Evolutionary conservation across 2,888 invertebrate genomes (phyloP), one percentile per base, ranked within the genome.

Genomic region (Nemapogon koenigi): DNA sequence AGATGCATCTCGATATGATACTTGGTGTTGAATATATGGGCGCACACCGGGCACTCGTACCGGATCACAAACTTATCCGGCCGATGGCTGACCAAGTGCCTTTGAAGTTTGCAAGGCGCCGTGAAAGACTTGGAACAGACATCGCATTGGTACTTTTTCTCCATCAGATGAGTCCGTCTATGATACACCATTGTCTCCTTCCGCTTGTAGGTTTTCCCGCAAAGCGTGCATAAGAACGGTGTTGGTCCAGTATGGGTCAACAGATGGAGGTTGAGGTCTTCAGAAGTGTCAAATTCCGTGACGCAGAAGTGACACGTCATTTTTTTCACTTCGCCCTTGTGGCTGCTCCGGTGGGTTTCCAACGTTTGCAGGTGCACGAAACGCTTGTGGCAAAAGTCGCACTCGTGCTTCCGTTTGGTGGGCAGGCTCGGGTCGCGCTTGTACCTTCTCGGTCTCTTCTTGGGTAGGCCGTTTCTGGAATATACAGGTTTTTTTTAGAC

Each of bases 31-130:
- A 76, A 76, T 65, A 75, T 67, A 46, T 76, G 75, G 19, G 76
- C 76, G 41, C 76, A 76, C 3, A 76, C 76, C 0, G 76, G 76
- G 7, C 76, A 76, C 57, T 76, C 76, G 62, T 71, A 76, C 0
- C 69, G 16, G 19, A 68, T 47, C 16, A 64, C 54, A 50, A 50
- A 71, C 27, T 51, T 49, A 38, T 53, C 60, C 2, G 47, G 46
- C 3, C 57, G 46, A 44, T 72, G 73, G 16, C 58, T 53, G 8
- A 52, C 49, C 1, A 64, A 38, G 44, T 75, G 75, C 3, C 67
- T 49, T 42, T 60, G 59, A 13, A 76, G 51, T 40, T 75, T 75
- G 49, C 66, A 56, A 4, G 59, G 55, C 2, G 68, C 62, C 43
- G 51, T 51, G 59, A 75, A 76, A 0, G 59, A 50, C 43, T 69